Percentiles rank a stretch among this genome's conserved stretches.
These are phyloP conservation scores for Brachionus rubens DNA, from an alignment of 1,140 invertebrate species.

Conservation along the genomic window DNA sequence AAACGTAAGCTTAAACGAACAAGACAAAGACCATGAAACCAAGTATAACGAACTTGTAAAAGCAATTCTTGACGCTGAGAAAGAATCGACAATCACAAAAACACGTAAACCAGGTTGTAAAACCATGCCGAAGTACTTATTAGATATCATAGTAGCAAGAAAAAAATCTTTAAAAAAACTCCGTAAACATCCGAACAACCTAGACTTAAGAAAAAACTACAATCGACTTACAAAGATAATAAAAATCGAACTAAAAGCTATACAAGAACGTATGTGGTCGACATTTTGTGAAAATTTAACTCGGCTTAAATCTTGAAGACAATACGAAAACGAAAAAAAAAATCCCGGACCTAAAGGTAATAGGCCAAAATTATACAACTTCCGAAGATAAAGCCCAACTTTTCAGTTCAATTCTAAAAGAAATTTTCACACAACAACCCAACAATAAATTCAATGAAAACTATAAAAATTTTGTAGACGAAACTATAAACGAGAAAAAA, in stretches of 20 bases:
- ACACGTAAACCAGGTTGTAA: neutral
- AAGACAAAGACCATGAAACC: neutral
- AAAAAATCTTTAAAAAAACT: neutral
- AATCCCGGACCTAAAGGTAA: neutral
- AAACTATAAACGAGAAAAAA: neutral
- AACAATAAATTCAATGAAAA: neutral
- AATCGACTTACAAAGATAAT: neutral
- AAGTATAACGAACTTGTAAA: neutral
- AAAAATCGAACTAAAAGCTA: neutral
- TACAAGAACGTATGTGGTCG: neutral
- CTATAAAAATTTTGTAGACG: neutral
- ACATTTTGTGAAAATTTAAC: constrained; percentile 2
- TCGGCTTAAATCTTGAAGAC: neutral
- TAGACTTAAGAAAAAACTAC: neutral
- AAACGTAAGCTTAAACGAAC: neutral
- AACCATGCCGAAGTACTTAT: neutral
- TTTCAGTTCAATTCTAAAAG: neutral
- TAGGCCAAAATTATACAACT: neutral
- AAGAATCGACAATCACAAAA: neutral
- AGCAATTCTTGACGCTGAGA: neutral
- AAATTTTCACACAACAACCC: neutral
- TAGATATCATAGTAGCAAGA: neutral
- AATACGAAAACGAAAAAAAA: neutral
- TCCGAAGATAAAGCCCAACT: neutral
- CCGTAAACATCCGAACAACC: neutral